Percentiles rank a stretch among this genome's conserved stretches.
Conservation (phyloP, 2,797 vertebrate species). For the Poecilia velifera region DNA sequence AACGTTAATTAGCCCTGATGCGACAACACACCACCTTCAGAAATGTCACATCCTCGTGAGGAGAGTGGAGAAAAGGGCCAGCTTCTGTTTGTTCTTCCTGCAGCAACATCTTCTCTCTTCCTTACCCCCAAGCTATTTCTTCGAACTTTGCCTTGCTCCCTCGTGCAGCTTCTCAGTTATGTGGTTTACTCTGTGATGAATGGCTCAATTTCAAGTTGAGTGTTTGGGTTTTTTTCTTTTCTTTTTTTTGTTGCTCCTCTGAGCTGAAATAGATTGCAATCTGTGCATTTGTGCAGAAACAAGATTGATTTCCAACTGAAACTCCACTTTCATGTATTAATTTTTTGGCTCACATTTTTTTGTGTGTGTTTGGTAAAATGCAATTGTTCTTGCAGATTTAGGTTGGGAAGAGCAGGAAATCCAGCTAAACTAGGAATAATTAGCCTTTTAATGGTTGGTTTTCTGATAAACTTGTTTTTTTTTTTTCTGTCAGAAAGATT, state of each 20-base stretch:
- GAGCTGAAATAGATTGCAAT: constrained; percentile 78
- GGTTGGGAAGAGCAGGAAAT: constrained; percentile 22
- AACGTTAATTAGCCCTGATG: constrained; percentile 69
- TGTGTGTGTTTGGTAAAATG: not conserved
- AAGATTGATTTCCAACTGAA: constrained; percentile 65
- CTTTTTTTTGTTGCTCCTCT: constrained; percentile 7
- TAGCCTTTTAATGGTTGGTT: constrained; percentile 75
- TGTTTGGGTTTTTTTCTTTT: constrained; percentile 35
- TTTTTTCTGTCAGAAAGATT: constrained; percentile 52
- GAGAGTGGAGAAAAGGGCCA: constrained; percentile 42
- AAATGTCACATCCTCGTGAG: constrained; percentile 71
- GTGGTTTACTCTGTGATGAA: constrained; percentile 79
- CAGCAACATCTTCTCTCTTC: constrained; percentile 46
- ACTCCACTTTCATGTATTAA: constrained; percentile 27
- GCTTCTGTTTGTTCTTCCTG: constrained; percentile 55
- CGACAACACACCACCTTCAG: constrained; percentile 50
- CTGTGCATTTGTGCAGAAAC: constrained; percentile 79
- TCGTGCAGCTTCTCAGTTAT: constrained; percentile 46
- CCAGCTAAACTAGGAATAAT: constrained; percentile 17
- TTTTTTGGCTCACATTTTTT: constrained; percentile 9
- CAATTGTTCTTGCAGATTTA: constrained; percentile 13
- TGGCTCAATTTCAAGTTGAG: constrained; percentile 80
- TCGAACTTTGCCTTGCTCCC: constrained; percentile 46
- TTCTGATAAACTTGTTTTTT: constrained; percentile 55
- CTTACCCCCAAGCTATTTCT: constrained; percentile 36